A percentile compares a stretch with the other conserved stretches of the same genome.
These are phyloP conservation scores for Baronia brevicornis DNA, from an alignment of 2,888 invertebrate genomes.

Conservation along the genomic window DNA sequence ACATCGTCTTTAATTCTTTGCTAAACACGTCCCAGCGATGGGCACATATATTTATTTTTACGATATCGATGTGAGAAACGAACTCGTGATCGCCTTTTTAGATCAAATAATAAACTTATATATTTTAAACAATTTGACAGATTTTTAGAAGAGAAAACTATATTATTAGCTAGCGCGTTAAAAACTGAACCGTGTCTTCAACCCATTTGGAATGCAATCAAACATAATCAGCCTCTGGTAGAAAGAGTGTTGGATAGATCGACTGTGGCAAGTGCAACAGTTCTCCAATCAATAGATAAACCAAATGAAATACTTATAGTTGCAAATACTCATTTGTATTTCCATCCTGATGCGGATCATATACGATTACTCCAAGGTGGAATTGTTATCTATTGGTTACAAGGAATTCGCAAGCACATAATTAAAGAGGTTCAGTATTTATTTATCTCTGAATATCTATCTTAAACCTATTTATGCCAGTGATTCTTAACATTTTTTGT, in stretches of 20 bases:
- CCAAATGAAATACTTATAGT: constrained; percentile 77
- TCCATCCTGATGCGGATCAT: constrained; percentile 93
- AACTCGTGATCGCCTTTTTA: too few species aligned
- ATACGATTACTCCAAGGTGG: constrained; percentile 90
- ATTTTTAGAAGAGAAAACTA: constrained; percentile 64
- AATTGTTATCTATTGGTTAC: constrained; percentile 81
- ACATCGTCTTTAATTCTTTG: too few species aligned
- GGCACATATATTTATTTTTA: too few species aligned
- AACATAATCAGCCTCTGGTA: constrained; percentile 71
- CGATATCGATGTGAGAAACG: too few species aligned
- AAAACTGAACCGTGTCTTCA: constrained; percentile 66
- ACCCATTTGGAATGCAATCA: constrained; percentile 77
- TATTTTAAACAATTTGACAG: constrained; percentile 36
- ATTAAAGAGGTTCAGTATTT: constrained; percentile 37
- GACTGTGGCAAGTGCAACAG: constrained; percentile 79
- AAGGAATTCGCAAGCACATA: constrained; percentile 66
- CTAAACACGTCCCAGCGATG: too few species aligned
- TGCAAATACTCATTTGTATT: constrained; percentile 95
- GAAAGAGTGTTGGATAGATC: constrained; percentile 78
- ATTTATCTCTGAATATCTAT: constrained; percentile 7
- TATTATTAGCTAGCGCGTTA: constrained; percentile 77
- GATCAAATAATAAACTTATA: background rate
- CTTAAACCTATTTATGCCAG: too few species aligned
- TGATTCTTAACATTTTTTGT: too few species aligned
- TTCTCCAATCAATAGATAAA: constrained; percentile 75